These are phyloP conservation scores for Xiphorhynchus elegans DNA, from an alignment of 2,113 vertebrate species.

Conservation along the genomic window DNA sequence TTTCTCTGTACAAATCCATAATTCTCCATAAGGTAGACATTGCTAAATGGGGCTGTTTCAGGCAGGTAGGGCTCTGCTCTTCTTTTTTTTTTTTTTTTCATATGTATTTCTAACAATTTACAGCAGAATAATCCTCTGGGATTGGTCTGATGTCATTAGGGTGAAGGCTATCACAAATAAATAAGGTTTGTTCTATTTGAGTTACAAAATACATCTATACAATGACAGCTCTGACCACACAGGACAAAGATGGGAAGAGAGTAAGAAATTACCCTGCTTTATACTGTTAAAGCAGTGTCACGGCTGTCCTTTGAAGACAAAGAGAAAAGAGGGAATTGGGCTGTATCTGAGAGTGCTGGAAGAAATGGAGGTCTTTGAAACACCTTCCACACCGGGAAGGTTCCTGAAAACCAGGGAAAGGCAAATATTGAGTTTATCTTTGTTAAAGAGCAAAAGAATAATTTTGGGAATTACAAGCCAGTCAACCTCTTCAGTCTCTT, in stretches of 20 bases:
- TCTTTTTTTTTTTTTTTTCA: background rate
- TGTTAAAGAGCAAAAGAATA: background rate
- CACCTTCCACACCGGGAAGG: background rate
- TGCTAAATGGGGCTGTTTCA: background rate
- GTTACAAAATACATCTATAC: background rate
- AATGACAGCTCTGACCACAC: background rate
- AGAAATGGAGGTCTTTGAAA: background rate
- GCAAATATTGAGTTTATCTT: background rate
- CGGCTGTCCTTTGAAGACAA: background rate
- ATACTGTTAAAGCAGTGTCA: background rate
- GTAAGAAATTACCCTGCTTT: background rate
- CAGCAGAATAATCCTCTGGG: background rate
- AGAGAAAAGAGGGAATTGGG: background rate
- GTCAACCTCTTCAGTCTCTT: background rate
- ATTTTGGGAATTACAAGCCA: background rate
- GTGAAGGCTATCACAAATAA: background rate
- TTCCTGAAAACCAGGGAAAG: background rate
- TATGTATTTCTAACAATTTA: background rate
- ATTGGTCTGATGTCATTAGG: background rate
- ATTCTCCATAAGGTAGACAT: background rate
- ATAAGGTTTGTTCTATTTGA: background rate
- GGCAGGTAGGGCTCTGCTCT: background rate
- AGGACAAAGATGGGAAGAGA: background rate
- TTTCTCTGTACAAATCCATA: background rate
- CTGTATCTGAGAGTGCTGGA: background rate